Conservation (phyloP, 1,140 invertebrate genomes). For the Drosophila pachea region DNA sequence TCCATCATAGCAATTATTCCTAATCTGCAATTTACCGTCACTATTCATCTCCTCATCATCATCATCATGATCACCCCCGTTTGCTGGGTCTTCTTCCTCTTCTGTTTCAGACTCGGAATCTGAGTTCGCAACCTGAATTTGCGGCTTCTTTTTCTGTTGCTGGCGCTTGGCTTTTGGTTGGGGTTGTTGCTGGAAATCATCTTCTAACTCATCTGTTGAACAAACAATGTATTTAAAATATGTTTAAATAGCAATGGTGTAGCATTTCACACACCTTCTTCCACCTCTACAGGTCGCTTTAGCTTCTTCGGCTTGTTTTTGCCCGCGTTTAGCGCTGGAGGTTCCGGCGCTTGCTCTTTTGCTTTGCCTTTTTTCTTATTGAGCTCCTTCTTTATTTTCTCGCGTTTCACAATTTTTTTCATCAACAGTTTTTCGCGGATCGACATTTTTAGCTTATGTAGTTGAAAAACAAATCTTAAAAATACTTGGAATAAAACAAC, state of each 20-base stretch:
- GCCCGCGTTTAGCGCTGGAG: slow-evolving; percentile 22
- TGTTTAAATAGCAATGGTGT: neutral
- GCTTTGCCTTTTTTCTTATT: slow-evolving; percentile 80
- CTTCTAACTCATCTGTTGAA: slow-evolving; percentile 49
- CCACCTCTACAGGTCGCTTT: slow-evolving; percentile 22
- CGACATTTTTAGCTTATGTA: slow-evolving; percentile 81
- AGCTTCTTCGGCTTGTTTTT: slow-evolving; percentile 43
- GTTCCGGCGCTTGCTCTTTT: slow-evolving; percentile 14
- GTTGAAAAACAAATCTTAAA: slow-evolving; percentile 13
- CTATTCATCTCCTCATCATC: slow-evolving; percentile 19
- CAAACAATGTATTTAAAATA: neutral
- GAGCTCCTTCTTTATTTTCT: slow-evolving; percentile 85
- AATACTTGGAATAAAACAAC: slow-evolving; percentile 30
- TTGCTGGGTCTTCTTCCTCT: slow-evolving; percentile 13
- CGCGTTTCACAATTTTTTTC: slow-evolving; percentile 87
- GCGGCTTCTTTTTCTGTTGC: slow-evolving; percentile 57
- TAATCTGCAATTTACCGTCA: slow-evolving; percentile 13
- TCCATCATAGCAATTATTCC: neutral
- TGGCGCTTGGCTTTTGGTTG: slow-evolving; percentile 42
- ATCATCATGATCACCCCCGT: slow-evolving; percentile 27
- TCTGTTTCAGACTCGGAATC: slow-evolving; percentile 59
- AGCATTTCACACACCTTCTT: slow-evolving; percentile 36
- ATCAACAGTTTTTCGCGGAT: slow-evolving; percentile 88
- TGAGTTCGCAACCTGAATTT: slow-evolving; percentile 68
- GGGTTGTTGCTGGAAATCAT: slow-evolving; percentile 62